Base-by-base conservation (phyloP, 2,888 invertebrate genomes). In the Machimus rusticus region DNA sequence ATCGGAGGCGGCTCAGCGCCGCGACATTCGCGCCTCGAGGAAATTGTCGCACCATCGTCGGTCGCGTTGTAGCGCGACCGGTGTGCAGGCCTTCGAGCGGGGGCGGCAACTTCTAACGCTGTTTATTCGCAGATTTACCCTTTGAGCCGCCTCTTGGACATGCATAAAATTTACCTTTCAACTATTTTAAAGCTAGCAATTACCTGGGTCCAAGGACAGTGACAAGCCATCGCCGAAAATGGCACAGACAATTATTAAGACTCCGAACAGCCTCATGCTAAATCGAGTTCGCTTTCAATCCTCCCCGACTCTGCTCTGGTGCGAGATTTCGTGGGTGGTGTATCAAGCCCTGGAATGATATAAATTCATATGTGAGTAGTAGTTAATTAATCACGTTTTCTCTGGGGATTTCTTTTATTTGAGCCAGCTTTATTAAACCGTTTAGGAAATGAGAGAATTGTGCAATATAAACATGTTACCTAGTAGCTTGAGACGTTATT, bases 171-270 rank as follows among this genome's bases (percentile, higher is more conserved):
- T 66, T 66, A 28, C 66, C 66, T 66, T 12, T 66, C 66, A 88
- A 79, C 84, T 89, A 31, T 84, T 19, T 37, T 16, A 37, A 37
- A 37, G 37, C 23, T 46, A 43, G 16, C 14, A 43, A 86, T 55
- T 91, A 93, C 93, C 93, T 93, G 93, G 93, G 91, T 93, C 93
- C 88, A 93, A 90, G 89, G 93, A 93, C 89, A 93, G 90, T 89
- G 92, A 90, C 89, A 91, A 90, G 90, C 91, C 91, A 90, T 91
- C 90, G 89, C 90, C 91, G 89, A 91, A 88, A 90, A 90, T 90
- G 91, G 89, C 90, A 89, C 90, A 86, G 57, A 89, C 31, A 86
- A 89, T 88, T 57, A 90, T 57, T 88, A 92, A 88, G 89, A 91
- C 89, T 89, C 90, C 90, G 89, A 90, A 88, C 90, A 91, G 90